Base-by-base conservation (phyloP, 2,888 invertebrate species). In the Drosophila birchii region DNA sequence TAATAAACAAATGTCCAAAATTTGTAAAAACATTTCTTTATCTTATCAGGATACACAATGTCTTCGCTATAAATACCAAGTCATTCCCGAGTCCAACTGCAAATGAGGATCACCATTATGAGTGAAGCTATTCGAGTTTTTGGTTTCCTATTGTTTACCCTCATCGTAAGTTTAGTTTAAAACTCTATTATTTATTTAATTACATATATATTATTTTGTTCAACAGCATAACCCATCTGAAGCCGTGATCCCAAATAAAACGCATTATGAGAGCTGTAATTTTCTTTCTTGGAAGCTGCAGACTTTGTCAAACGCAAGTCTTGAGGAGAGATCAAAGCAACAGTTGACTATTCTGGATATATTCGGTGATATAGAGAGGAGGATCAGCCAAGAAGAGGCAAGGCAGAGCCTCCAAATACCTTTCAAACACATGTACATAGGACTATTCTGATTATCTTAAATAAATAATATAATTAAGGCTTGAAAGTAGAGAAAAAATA, bases 41-140 rank as follows among this genome's bases (percentile, higher is more conserved):
- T 54, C 53, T 54, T 54, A 54, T 54, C 53, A n/a, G 6, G 9
- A 23, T 16, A 23, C 12, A 23, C 36, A 4, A 53, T 36, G 36
- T 53, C 8, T 53, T 20, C 23, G 5, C 53, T 23, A 53, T 36
- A 36, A 16, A 16, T 36, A 23, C 20, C 12, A n/a, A 36, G 20
- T 36, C 11, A n/a, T 11, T n/a, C 11, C 11, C n/a, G 11, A 20
- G 23, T 16, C 23, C 16, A 36, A 36, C 23, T 12, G 7, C 23
- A 53, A n/a, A n/a, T 16, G 8, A 36, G 20, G 16, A 7, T 36
- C 18, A 7, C 9, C 18, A 20, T 20, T 20, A 9, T n/a, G 20
- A 14, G 16, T 51, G 34, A 51, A 34, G 32, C 11, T 20, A 16
- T 20, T 34, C 6, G 0, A 20, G 20, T 34, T 5, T 20, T 51